Evolutionary conservation across 1,140 invertebrate genomes (phyloP), one percentile per base, ranked within the genome.

Genomic region (Caligus rogercresseyi): DNA sequence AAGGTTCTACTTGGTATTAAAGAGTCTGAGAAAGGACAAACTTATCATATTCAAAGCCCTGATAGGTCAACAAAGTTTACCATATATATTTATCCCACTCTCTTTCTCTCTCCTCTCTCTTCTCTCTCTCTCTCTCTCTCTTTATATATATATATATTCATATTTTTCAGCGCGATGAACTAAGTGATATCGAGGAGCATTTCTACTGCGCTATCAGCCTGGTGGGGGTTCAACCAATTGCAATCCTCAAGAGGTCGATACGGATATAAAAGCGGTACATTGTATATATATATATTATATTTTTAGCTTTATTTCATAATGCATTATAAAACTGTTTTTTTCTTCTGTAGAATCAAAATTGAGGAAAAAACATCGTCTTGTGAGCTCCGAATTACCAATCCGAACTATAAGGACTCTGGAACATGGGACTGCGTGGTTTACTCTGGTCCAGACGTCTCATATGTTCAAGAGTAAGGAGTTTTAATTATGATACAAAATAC

Each of bases 191-290:
- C n/a, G n/a, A n/a, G n/a, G n/a, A n/a, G n/a, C n/a, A n/a, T 43
- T 43, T 43, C 31, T 43, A 43, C 31, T 43, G 31, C 31, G 7
- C 31, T 11, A 43, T 43, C n/a, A 13, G 16, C 59, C 15, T 52
- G 20, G 23, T 65, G 19, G 24, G 55, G 13, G 61, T 59, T 31
- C 64, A 66, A 62, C 59, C 15, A 26, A 16, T 25, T 24, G 2
- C 19, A 15, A 31, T 43, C 25, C 20, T 52, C 20, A 14, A 56
- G 52, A 24, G 55, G 25, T 56, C 26, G 16, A 51, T 24, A 52
- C 26, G 60, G 43, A 23, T 61, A 55, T 14, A 62, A 52, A 55
- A 65, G 61, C 25, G 31, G 18, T n/a, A n/a, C n/a, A n/a, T n/a
- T n/a, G n/a, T n/a, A n/a, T 43, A 43, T 11, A 43, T 11, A 43